Conservation (phyloP, 2,888 invertebrate species). For the Eristalis intricaria region DNA sequence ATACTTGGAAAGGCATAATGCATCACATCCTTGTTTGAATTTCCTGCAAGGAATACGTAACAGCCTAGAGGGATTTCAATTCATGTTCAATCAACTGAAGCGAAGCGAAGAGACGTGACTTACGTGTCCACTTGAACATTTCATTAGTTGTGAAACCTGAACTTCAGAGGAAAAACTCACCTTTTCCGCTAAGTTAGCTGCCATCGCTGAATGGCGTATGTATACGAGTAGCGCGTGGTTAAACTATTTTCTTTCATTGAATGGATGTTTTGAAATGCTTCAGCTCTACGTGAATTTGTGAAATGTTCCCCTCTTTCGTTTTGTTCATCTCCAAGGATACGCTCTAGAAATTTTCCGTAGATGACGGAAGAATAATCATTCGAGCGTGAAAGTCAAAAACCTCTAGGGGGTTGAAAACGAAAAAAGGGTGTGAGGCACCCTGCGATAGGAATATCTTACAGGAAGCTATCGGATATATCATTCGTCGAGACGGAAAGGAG, state of each 20-base stretch:
- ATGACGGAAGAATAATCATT: slow-evolving; percentile 5
- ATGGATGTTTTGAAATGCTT: neutral
- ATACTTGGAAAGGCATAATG: neutral
- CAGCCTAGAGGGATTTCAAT: neutral
- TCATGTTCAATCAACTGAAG: neutral
- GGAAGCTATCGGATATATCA: neutral
- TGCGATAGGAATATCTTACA: slow-evolving; percentile 1
- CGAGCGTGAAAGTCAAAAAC: slow-evolving; percentile 26
- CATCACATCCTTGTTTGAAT: neutral
- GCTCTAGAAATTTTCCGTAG: neutral
- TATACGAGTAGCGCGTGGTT: neutral
- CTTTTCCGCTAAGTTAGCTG: neutral
- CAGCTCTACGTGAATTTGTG: neutral
- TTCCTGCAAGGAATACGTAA: neutral
- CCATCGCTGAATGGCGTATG: neutral
- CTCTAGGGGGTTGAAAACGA: neutral
- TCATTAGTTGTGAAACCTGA: neutral
- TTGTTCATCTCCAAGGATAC: neutral
- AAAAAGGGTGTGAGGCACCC: slow-evolving; percentile 17
- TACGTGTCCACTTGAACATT: neutral
- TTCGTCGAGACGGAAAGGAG: neutral
- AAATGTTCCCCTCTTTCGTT: neutral
- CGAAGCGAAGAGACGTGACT: neutral
- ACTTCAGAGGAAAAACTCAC: neutral
- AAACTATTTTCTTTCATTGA: neutral